Evolutionary conservation across 2,113 vertebrate genomes (phyloP).

Genomic region (Serilophus lunatus): DNA sequence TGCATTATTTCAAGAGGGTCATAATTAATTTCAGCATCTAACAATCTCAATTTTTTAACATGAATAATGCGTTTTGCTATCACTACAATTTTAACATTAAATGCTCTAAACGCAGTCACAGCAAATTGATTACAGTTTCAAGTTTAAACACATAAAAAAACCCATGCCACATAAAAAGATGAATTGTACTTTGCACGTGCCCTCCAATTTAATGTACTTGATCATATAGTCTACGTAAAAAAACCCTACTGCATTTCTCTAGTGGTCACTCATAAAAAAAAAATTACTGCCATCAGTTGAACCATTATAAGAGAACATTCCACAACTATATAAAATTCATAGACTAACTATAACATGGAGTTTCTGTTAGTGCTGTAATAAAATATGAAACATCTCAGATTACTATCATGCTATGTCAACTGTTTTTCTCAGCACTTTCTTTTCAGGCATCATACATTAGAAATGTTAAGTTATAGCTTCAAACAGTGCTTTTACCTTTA

Average conservation of each 20-base stretch:
- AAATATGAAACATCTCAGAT: background rate
- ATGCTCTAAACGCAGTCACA: conserved; percentile 12
- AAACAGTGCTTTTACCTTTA: background rate
- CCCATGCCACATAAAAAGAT: background rate
- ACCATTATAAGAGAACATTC: background rate
- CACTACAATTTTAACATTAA: background rate
- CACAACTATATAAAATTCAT: background rate
- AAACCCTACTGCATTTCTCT: background rate
- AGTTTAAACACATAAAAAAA: background rate
- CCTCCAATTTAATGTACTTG: background rate
- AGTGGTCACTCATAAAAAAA: background rate
- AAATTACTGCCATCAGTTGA: background rate
- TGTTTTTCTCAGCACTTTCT: background rate
- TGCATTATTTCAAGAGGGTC: conserved; percentile 10
- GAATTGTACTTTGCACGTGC: background rate
- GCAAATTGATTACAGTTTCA: background rate
- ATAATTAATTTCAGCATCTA: background rate
- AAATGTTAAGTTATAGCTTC: background rate
- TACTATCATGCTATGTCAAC: background rate
- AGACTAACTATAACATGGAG: background rate
- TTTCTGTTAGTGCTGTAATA: background rate
- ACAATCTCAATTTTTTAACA: background rate
- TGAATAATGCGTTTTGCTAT: background rate
- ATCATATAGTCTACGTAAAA: background rate
- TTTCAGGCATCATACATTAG: background rate